Percentiles rank a stretch among this genome's conserved stretches.
These are phyloP conservation scores for Caranx ignobilis DNA, from an alignment of 2,113 vertebrate genomes.

Conservation along the genomic window DNA sequence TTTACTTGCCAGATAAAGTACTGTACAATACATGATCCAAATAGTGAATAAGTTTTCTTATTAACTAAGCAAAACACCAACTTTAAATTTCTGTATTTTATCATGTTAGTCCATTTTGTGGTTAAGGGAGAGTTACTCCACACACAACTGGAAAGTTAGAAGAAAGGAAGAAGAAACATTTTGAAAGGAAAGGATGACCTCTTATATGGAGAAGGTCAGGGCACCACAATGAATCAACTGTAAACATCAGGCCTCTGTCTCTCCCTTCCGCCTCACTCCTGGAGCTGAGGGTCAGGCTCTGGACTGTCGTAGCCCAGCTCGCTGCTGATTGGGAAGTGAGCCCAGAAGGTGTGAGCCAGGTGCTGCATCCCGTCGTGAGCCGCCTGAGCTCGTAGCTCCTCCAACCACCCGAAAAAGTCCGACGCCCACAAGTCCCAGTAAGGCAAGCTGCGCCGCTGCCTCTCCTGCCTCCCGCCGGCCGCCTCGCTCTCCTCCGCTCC, in stretches of 20 bases:
- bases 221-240: not conserved
- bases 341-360: conserved; percentile 81
- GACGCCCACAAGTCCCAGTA: conserved; percentile 81
- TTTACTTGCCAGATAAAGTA: not conserved
- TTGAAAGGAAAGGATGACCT: not conserved
- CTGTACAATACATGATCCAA: no score
- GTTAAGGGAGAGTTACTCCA: not conserved
- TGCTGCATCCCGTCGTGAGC: conserved; percentile 67
- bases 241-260: not conserved
- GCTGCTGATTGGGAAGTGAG: conserved; percentile 78
- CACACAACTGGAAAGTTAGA: not conserved
- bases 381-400: conserved; percentile 72
- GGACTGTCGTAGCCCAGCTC: conserved; percentile 73
- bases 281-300: conserved; percentile 34
- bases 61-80: not conserved
- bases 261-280: conserved; percentile 32
- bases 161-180: not conserved
- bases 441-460: conserved; percentile 63
- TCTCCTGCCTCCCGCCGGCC: conserved; percentile 13
- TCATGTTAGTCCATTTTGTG: not conserved
- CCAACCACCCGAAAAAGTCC: conserved; percentile 80
- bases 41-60: not conserved
- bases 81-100: not conserved
- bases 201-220: not conserved
- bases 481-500: conserved; percentile 40